Percentiles rank a stretch among this genome's conserved stretches.
Evolutionary conservation across 2,113 vertebrate genomes (phyloP).

Genomic region (Labrus mixtus): DNA sequence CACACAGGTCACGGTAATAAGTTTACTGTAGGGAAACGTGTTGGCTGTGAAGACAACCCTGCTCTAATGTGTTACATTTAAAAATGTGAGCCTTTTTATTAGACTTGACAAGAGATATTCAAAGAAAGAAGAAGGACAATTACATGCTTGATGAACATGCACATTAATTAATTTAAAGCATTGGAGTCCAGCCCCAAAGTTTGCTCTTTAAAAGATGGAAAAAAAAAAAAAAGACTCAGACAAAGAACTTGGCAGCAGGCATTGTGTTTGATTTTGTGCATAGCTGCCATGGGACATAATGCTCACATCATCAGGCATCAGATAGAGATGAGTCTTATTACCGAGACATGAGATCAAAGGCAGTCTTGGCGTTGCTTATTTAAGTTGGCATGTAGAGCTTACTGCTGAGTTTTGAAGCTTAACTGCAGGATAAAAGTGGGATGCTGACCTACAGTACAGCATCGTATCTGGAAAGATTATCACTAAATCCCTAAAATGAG

Average conservation of each 20-base stretch:
- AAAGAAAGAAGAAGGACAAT: constrained; percentile 21
- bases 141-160: constrained; percentile 56
- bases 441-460: constrained; percentile 21
- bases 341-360: constrained; percentile 44
- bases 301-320: constrained; percentile 46
- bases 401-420: constrained; percentile 25
- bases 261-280: constrained; percentile 42
- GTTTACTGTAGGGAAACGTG: constrained; percentile 22
- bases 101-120: constrained; percentile 12
- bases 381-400: neutral
- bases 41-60: constrained; percentile 17
- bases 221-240: constrained; percentile 22
- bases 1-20: neutral
- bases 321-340: constrained; percentile 41
- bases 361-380: constrained; percentile 9
- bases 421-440: constrained; percentile 14
- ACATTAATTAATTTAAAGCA: constrained; percentile 62
- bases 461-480: constrained; percentile 20
- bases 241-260: constrained; percentile 13
- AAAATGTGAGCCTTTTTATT: constrained; percentile 28
- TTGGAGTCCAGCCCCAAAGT: constrained; percentile 74
- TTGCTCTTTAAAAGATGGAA: constrained; percentile 22
- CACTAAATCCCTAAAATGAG: constrained; percentile 16
- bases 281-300: constrained; percentile 27
- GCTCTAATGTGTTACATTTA: constrained; percentile 3